A percentile compares a stretch with the other conserved stretches of the same genome.
phyloP scores from a whole-genome alignment of 2,113 vertebrate species.

The Platysteira castanea region DNA sequence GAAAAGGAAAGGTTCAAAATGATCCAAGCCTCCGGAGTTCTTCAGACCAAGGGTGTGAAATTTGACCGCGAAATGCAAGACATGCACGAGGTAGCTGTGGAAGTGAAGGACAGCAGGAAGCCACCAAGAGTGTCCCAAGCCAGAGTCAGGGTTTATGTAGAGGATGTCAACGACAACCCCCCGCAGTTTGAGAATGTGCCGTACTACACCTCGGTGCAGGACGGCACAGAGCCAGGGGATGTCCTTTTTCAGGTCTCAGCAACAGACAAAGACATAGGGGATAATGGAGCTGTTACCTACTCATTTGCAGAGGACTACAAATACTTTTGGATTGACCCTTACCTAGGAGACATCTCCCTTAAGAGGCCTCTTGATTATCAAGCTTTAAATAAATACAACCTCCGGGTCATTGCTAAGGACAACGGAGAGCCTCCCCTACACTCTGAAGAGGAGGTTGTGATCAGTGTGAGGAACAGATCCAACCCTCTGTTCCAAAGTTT shows the following conservation, averaged over 20 bases:
- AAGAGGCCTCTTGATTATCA: slow-evolving; percentile 89
- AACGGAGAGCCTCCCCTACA: slow-evolving; percentile 79
- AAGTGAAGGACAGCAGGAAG: slow-evolving; percentile 81
- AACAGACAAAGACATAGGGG: slow-evolving; percentile 82
- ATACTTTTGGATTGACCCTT: slow-evolving; percentile 89
- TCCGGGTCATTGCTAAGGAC: slow-evolving; percentile 85
- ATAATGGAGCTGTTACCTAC: slow-evolving; percentile 82
- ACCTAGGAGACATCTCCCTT: slow-evolving; percentile 89
- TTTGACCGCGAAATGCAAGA: slow-evolving; percentile 88
- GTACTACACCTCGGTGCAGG: slow-evolving; percentile 84
- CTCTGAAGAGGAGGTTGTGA: slow-evolving; percentile 78
- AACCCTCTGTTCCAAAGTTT: slow-evolving; percentile 92
- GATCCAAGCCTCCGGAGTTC: slow-evolving; percentile 81
- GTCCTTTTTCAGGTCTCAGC: slow-evolving; percentile 90
- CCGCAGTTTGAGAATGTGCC: slow-evolving; percentile 88
- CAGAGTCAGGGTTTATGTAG: slow-evolving; percentile 82
- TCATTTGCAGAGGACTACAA: slow-evolving; percentile 84
- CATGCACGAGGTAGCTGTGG: slow-evolving; percentile 79
- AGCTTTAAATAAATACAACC: slow-evolving; percentile 85
- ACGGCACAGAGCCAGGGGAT: slow-evolving; percentile 88
- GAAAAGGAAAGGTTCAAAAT: slow-evolving; percentile 80
- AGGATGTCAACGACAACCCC: slow-evolving; percentile 89
- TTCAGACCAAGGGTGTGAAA: slow-evolving; percentile 82
- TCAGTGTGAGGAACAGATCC: slow-evolving; percentile 90
- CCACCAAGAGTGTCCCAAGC: slow-evolving; percentile 82